Evolutionary conservation across 1,140 invertebrate species (phyloP), one percentile per base, ranked within the genome.

Genomic region (Branchinecta lynchi): DNA sequence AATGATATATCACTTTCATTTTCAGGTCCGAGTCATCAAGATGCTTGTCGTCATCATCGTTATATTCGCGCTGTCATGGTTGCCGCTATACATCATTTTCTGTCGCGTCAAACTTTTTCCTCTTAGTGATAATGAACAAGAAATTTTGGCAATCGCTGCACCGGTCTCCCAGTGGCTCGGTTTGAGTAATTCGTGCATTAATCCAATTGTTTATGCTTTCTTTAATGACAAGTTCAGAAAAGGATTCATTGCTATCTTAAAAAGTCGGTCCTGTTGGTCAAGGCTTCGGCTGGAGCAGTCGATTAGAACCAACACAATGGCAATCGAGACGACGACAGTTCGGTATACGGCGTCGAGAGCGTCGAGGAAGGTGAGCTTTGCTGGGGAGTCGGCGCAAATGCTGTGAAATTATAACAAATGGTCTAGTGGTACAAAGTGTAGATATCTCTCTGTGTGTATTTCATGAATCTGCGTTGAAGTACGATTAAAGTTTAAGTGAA

Each of bases 141-240:
- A 91, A 69, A 80, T 93, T 15, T 79, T 93, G 3, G 85, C 87
- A 12, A 85, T 92, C 3, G 86, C 88, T 0, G 75, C 78, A 10
- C 94, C 94, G 0, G 84, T 97, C 44, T 93, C 94, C 0, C 94
- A 98, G 78, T 98, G 95, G 94, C 81, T 98, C 3, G 95, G 93
- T 0, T 86, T 92, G 0, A 92, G 93, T 20, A 98, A 98, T 78
- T 94, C 92, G 44, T 96, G 93, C 82, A 93, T 98, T 74, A 98
- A 98, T 80, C 96, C 96, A 0, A 88, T 96, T 65, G 84, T 98
- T n/a, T 98, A 98, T 79, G 93, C 93, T 0, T 95, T 93, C 78
- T 96, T 96, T 81, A 96, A 96, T 78, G 93, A 95, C 74, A 97
- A 97, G 77, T 98, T 94, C 77, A 82, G 93, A 1, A 86, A 89